Conservation (phyloP, 2,888 invertebrate species). For the Athetis lepigone region DNA sequence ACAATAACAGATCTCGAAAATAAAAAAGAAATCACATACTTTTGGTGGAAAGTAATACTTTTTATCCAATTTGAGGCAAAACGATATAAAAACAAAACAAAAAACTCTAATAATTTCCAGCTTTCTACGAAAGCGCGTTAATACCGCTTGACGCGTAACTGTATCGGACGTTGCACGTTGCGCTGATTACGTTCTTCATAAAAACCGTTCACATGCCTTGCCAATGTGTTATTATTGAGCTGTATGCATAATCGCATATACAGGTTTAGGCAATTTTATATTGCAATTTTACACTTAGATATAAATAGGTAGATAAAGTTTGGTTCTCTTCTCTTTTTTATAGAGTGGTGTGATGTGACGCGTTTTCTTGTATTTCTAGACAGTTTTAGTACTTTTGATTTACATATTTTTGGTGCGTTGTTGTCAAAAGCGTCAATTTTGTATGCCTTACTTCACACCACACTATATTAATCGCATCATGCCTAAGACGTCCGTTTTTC, state of each 20-base stretch:
- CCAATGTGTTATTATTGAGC: conserved; percentile 58
- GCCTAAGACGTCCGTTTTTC: conserved; percentile 1
- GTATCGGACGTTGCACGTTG: conserved; percentile 72
- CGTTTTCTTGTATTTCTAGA: too few species aligned
- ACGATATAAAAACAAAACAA: conserved; percentile 52
- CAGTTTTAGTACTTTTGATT: too few species aligned
- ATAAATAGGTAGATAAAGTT: too few species aligned
- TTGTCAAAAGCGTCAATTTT: too few species aligned
- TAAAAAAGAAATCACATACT: conserved; percentile 61
- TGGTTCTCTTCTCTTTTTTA: too few species aligned
- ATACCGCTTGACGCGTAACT: conserved; percentile 72
- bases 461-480: too few species aligned
- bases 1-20: conserved; percentile 49
- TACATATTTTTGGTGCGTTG: too few species aligned
- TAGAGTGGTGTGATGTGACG: too few species aligned
- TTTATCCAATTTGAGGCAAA: conserved; percentile 56
- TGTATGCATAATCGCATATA: conserved; percentile 28
- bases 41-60: conserved; percentile 55
- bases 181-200: conserved; percentile 72
- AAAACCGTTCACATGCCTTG: conserved; percentile 72
- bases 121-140: conserved; percentile 67
- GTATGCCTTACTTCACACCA: too few species aligned
- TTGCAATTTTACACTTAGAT: conserved; percentile 5
- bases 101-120: conserved; percentile 49
- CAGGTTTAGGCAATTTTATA: conserved; percentile 1